phyloP scores from a whole-genome alignment of 2,888 invertebrate species.

The Eristalis tenax region DNA sequence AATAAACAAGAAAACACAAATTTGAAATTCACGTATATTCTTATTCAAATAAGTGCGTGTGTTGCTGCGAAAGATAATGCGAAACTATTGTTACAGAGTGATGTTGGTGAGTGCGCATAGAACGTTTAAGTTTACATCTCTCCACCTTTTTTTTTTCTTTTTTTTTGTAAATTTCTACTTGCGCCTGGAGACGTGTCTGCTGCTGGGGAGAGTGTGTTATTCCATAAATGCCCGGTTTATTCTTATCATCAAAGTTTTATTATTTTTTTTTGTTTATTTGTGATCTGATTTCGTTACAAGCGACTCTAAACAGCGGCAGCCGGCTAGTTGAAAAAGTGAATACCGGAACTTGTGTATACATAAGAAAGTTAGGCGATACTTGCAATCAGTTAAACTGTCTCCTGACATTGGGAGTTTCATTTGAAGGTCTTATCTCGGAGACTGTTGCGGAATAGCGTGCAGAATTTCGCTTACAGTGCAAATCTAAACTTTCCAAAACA shows the following conservation, averaged over 20 bases:
- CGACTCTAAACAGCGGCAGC: background rate
- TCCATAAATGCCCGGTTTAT: background rate
- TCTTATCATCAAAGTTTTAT: conserved; percentile 15
- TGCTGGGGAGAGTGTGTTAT: background rate
- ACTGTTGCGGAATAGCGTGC: background rate
- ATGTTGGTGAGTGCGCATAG: conserved; percentile 57
- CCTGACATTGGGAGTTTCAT: background rate
- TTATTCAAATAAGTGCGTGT: background rate
- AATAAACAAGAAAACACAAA: background rate
- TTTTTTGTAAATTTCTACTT: background rate
- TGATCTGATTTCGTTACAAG: conserved; percentile 26
- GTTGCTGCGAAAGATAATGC: conserved; percentile 27
- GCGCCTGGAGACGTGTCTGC: background rate
- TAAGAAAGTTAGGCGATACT: background rate
- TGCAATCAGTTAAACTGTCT: background rate
- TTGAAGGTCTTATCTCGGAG: background rate
- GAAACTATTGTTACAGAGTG: conserved; percentile 68
- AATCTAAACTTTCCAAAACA: background rate
- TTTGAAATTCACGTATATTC: background rate
- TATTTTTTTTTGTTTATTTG: background rate
- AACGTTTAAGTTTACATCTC: background rate
- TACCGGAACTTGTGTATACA: background rate
- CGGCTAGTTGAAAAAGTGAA: conserved; percentile 4
- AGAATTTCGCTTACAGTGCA: background rate
- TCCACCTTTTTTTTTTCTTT: background rate